Evolutionary conservation across 1,140 invertebrate genomes (phyloP).

Genomic region (Dendroctonus valens): DNA sequence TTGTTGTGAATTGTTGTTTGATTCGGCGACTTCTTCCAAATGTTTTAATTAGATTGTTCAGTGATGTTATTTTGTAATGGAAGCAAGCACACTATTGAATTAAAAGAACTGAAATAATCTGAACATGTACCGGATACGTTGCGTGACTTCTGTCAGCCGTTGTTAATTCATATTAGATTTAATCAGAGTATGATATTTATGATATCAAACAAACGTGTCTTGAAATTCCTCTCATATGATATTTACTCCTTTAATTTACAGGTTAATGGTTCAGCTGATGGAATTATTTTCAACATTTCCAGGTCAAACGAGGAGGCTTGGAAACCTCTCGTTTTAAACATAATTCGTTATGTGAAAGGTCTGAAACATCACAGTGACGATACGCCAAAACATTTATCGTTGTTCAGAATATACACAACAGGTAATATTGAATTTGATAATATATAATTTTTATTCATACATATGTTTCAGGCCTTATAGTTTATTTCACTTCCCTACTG

Average conservation of each 20-base stretch:
- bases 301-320: slow-evolving; percentile 8
- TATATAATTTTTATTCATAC: neutral
- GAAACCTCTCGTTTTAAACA: slow-evolving; percentile 11
- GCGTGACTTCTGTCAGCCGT: no score
- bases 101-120: no score
- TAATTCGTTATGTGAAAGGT: neutral
- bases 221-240: no score
- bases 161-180: neutral
- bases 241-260: neutral
- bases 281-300: slow-evolving; percentile 4
- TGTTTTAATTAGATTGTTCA: no score
- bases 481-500: slow-evolving; percentile 10
- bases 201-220: neutral
- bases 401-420: slow-evolving; percentile 1
- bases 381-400: slow-evolving; percentile 6
- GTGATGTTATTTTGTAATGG: no score
- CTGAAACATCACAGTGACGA: neutral
- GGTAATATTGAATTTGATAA: neutral
- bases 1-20: no score
- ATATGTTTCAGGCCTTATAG: slow-evolving; percentile 8
- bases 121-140: no score
- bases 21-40: no score
- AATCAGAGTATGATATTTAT: neutral
- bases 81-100: no score
- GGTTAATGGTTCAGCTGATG: neutral